phyloP scores from a whole-genome alignment of 2,888 invertebrate genomes.

The Tuta absoluta region DNA sequence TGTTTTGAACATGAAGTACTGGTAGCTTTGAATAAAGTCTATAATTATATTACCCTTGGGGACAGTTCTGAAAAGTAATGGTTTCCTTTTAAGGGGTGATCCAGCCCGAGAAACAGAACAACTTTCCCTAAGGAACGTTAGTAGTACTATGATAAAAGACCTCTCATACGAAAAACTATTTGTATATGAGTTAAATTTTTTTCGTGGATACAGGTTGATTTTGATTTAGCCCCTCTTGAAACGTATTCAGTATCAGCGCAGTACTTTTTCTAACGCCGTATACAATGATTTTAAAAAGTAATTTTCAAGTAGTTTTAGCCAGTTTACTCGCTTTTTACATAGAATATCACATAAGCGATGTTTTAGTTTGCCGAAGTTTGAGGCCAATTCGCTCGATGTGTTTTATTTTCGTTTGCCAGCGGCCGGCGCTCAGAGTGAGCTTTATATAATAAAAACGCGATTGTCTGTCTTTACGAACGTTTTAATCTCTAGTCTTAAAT shows the following conservation, averaged over 20 bases:
- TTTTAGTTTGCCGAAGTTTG: conserved; percentile 55
- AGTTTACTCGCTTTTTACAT: background rate
- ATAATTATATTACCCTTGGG: background rate
- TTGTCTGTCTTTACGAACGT: conserved; percentile 64
- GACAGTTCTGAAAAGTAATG: too few species aligned
- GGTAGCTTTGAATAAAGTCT: background rate
- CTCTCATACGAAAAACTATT: too few species aligned
- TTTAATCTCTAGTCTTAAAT: conserved; percentile 75
- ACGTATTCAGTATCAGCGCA: too few species aligned
- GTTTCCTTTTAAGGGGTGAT: too few species aligned
- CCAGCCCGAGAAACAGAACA: too few species aligned
- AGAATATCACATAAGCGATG: conserved; percentile 43
- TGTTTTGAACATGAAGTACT: background rate
- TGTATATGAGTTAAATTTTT: too few species aligned
- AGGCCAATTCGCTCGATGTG: conserved; percentile 49
- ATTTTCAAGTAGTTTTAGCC: background rate
- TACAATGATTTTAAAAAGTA: too few species aligned
- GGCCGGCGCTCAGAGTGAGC: conserved; percentile 57
- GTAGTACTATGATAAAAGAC: too few species aligned
- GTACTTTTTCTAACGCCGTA: too few species aligned
- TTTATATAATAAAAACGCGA: conserved; percentile 45
- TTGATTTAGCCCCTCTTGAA: too few species aligned
- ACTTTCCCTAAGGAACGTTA: too few species aligned
- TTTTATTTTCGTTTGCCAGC: conserved; percentile 54
- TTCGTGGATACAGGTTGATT: too few species aligned